These are phyloP conservation scores for Muscidifurax raptorellus DNA, from an alignment of 1,140 invertebrate species.

Conservation along the genomic window DNA sequence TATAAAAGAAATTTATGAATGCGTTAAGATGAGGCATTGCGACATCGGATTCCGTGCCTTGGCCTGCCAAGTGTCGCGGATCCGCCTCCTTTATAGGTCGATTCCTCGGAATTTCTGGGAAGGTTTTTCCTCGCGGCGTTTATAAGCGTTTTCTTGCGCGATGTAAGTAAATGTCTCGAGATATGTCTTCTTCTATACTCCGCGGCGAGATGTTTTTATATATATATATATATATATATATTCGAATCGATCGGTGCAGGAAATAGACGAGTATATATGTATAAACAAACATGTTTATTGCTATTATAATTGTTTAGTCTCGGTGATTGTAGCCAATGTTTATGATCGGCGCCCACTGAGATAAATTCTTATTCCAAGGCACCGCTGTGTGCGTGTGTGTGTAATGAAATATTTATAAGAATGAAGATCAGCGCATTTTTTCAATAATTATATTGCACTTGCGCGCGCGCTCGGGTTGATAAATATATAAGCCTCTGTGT, in stretches of 20 bases:
- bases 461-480: not conserved
- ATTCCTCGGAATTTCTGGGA: slow-evolving; percentile 17
- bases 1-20: slow-evolving; percentile 50
- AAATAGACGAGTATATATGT: too few species aligned
- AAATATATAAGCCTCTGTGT: not conserved
- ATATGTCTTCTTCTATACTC: too few species aligned
- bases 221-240: too few species aligned
- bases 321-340: not conserved
- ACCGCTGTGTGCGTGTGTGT: not conserved
- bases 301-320: not conserved
- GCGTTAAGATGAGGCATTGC: slow-evolving; percentile 47
- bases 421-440: slow-evolving; percentile 6
- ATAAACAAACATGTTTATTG: not conserved
- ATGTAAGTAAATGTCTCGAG: not conserved
- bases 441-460: not conserved
- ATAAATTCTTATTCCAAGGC: slow-evolving; percentile 39
- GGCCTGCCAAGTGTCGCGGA: slow-evolving; percentile 30
- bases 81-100: slow-evolving; percentile 33
- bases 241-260: too few species aligned
- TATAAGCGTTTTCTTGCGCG: not conserved
- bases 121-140: slow-evolving; percentile 3
- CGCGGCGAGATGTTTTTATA: too few species aligned
- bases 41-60: slow-evolving; percentile 32
- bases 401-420: slow-evolving; percentile 31
- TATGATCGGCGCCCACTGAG: slow-evolving; percentile 11